These are phyloP conservation scores for Augochlorella aurata DNA, from an alignment of 2,888 invertebrate species.

Conservation along the genomic window DNA sequence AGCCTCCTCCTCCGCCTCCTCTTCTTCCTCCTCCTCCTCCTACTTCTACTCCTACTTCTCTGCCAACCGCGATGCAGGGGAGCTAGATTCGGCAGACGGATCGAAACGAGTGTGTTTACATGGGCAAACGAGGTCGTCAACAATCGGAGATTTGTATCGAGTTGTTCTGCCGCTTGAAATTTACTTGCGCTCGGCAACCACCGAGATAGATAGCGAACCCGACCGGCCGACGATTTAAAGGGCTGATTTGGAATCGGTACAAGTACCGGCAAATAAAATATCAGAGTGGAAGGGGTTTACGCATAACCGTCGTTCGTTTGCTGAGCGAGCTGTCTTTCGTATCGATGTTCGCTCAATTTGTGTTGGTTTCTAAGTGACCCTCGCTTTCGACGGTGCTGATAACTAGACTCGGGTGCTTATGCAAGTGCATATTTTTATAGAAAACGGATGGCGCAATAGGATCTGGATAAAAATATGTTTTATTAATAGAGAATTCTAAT, in stretches of 20 bases:
- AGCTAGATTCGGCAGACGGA: not conserved
- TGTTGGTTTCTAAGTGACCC: no score
- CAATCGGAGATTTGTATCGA: slow-evolving; percentile 51
- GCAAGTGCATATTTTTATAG: no score
- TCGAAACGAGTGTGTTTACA: slow-evolving; percentile 52
- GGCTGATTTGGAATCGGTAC: not conserved
- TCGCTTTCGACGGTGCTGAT: no score
- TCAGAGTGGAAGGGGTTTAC: not conserved
- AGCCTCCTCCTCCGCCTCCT: not conserved
- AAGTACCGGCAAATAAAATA: not conserved
- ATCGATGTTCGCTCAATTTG: no score
- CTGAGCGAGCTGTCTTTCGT: no score
- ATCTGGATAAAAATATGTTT: no score
- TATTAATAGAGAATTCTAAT: no score
- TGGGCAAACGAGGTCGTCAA: slow-evolving; percentile 39
- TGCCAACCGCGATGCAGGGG: not conserved
- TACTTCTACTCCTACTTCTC: no score
- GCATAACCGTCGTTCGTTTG: not conserved
- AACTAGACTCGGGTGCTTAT: no score
- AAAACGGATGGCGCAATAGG: no score
- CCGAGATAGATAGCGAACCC: not conserved
- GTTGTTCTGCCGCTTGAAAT: slow-evolving; percentile 28
- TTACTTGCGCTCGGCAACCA: slow-evolving; percentile 5
- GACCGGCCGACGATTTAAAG: slow-evolving; percentile 16
- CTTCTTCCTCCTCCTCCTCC: no score